phyloP scores from a whole-genome alignment of 2,113 vertebrate genomes.

The rabbit (Oryctolagus cuniculus) region mOryCun1.1 NC_091447.1:29794001-29794500 shows the following conservation, averaged over 20 bases:
- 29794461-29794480: neutral
- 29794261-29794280: slow-evolving; percentile 36
- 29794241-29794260: neutral
- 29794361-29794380: neutral
- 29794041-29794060: too few species aligned
- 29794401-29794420: neutral
- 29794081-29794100: neutral
- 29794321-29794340: neutral
- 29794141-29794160: slow-evolving; percentile 16
- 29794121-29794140: neutral
- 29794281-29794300: neutral
- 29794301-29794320: neutral
- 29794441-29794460: neutral
- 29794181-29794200: neutral
- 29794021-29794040: too few species aligned
- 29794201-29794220: neutral
- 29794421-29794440: neutral
- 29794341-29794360: neutral
- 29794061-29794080: too few species aligned
- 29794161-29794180: neutral
- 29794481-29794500: neutral
- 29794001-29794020: neutral
- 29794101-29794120: neutral
- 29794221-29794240: slow-evolving; percentile 25
- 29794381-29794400: neutral